Conservation (phyloP, 37 sponge, comb jelly and placozoan species). For the Haliclona indistincta region DNA sequence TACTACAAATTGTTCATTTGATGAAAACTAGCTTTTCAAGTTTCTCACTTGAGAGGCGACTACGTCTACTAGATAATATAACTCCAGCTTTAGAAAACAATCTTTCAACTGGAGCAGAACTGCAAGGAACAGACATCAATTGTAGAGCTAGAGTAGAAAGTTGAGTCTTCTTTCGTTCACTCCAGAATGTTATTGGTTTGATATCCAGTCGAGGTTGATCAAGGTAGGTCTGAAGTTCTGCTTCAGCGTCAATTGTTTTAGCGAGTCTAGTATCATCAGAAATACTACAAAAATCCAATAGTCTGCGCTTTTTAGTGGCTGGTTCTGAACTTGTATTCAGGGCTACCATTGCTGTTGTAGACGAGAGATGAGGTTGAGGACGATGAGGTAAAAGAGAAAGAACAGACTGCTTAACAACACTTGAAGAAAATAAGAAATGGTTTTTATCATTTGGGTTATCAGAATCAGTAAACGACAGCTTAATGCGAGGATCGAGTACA, state of each 20-base stretch:
- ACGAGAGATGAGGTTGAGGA: background rate
- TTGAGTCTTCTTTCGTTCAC: background rate
- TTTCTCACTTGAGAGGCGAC: background rate
- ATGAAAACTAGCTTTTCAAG: background rate
- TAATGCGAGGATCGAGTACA: constrained; percentile 1
- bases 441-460: background rate
- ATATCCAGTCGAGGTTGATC: background rate
- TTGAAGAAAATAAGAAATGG: background rate
- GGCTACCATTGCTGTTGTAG: background rate
- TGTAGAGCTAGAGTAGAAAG: background rate
- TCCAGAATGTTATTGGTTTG: background rate
- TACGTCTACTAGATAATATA: background rate
- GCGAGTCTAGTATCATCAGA: background rate
- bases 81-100: constrained; percentile 14
- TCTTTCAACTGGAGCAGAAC: constrained; percentile 3
- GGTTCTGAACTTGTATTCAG: background rate
- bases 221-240: constrained; percentile 1
- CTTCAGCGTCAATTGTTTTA: background rate
- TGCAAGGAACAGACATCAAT: background rate
- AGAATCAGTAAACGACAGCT: constrained; percentile 1
- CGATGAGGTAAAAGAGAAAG: background rate
- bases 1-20: too few species aligned
- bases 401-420: background rate
- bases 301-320: background rate
- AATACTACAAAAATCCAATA: background rate